A percentile compares a stretch with the other conserved stretches of the same genome.
These are phyloP conservation scores for Microcebus murinus DNA, from an alignment of 2,113 vertebrate species.

Conservation along the genomic window DNA sequence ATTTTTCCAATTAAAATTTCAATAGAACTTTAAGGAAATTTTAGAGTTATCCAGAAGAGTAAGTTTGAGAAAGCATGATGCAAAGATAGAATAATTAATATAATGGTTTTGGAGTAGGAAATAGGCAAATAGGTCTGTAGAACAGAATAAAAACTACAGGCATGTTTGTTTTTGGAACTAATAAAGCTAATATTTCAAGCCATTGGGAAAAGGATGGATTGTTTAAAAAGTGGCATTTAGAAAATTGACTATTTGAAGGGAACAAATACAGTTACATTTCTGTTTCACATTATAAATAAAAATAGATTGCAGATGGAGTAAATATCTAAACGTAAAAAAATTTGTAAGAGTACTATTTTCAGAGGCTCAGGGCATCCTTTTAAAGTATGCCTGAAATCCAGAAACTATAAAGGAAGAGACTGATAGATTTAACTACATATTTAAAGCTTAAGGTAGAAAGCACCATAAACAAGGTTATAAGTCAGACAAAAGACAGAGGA, in stretches of 20 bases:
- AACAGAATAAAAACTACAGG: neutral
- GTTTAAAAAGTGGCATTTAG: slow-evolving; percentile 29
- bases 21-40: neutral
- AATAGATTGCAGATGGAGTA: neutral
- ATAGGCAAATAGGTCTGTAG: neutral
- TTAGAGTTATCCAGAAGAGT: neutral
- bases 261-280: neutral
- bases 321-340: neutral
- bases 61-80: neutral
- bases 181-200: neutral
- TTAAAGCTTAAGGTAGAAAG: neutral
- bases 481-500: neutral
- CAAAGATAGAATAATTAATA: neutral
- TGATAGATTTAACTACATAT: neutral
- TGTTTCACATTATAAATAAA: slow-evolving; percentile 23
- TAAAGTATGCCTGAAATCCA: neutral
- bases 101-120: neutral
- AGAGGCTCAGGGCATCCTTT: neutral
- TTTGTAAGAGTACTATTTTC: neutral
- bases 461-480: slow-evolving; percentile 4
- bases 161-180: neutral
- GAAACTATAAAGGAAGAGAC: neutral
- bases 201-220: neutral
- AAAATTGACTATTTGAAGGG: neutral
- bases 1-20: neutral